Evolutionary conservation across 2,113 vertebrate genomes (phyloP).

Genomic region (Castor canadensis): DNA sequence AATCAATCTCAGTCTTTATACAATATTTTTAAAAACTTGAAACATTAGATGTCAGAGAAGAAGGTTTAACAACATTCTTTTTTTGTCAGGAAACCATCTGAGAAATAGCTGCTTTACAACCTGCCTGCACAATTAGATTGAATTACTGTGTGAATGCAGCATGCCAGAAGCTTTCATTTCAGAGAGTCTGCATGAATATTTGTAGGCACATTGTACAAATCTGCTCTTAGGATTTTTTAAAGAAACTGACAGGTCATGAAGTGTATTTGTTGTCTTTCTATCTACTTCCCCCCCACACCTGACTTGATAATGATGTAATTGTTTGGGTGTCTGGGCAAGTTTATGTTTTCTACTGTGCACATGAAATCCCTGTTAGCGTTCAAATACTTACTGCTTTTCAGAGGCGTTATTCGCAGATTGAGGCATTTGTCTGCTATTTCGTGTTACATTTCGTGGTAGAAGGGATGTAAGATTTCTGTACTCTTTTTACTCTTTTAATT

Average conservation of each 20-base stretch:
- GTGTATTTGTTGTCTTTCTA: constrained; percentile 49
- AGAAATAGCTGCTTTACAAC: constrained; percentile 80
- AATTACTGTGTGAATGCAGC: constrained; percentile 82
- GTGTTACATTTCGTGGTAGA: background rate
- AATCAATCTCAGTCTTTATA: constrained; percentile 91
- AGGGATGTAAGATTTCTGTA: background rate
- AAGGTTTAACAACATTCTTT: constrained; percentile 82
- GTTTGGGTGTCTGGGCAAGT: constrained; percentile 8
- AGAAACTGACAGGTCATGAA: constrained; percentile 72
- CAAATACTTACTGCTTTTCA: background rate
- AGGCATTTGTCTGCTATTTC: constrained; percentile 11
- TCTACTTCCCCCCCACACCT: background rate
- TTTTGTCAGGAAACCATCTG: constrained; percentile 78
- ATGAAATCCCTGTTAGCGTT: background rate
- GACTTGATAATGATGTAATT: constrained; percentile 61
- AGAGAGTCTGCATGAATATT: constrained; percentile 75
- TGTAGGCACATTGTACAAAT: constrained; percentile 77
- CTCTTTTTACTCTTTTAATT: background rate
- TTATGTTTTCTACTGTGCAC: background rate
- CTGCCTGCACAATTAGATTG: constrained; percentile 83
- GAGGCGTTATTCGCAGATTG: constrained; percentile 22
- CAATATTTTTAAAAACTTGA: constrained; percentile 89
- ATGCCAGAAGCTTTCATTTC: constrained; percentile 78
- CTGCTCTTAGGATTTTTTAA: constrained; percentile 66
- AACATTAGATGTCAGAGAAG: constrained; percentile 89